Base-by-base conservation (phyloP, 2,797 vertebrate genomes). In the Neomorphus geoffroyi region DNA sequence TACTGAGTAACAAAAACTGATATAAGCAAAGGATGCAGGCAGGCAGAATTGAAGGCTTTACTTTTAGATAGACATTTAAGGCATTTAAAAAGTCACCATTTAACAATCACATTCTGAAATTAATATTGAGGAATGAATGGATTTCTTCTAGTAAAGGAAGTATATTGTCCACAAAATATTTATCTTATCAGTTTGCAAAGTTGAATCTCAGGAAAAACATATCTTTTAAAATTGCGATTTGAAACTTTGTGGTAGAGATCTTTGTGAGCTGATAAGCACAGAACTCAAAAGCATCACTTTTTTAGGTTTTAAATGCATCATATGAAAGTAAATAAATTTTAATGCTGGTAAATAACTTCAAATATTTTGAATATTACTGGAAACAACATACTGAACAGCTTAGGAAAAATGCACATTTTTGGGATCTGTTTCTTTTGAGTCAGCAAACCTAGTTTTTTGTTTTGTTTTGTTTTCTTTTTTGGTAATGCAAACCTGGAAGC, bases 121-220 rank as follows among this genome's bases (percentile, higher is more conserved):
- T 0, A n/a, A 2, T 37, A 27, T 5, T 64, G 9, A 81, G 5
- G 18, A 71, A 78, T 23, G 0, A 67, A 67, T 2, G 0, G 28
- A 46, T 77, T 62, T 86, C 8, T 66, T 74, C 45, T 72, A 53
- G 2, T 41, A 21, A 50, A 4, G 3, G 18, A 1, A 43, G 8
- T 16, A 39, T 3, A 41, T 3, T 18, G 6, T 33, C 9, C 41
- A 64, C 10, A 81, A 64, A 67, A 56, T 60, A 64, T 32, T 88
- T 77, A 7, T 0, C 13, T 66, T 82, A 32, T 10, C 43, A 45
- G 12, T 53, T 58, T 81, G 7, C 13, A 67, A 70, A 80, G 5
- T 2, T 62, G 4, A 17, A 53, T 78, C 13, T 54, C 35, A 27
- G 10, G 27, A 66, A 87, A 80, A 92, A 43, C 3, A 4, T 1